phyloP scores from a whole-genome alignment of 2,797 vertebrate species.

The Valencia hispanica region DNA sequence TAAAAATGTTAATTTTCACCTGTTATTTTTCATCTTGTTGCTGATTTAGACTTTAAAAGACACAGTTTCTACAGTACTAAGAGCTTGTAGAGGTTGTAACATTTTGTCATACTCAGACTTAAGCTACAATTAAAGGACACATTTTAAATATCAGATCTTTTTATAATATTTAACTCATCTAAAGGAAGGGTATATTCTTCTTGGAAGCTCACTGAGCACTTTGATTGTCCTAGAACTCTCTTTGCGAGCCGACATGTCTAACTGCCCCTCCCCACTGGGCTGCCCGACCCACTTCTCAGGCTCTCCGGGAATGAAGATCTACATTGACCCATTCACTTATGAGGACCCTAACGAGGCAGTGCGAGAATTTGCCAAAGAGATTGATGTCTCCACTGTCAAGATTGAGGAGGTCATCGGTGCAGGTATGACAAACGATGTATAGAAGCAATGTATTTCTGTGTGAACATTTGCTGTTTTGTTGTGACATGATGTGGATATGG shows the following conservation, averaged over 20 bases:
- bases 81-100: constrained; percentile 31
- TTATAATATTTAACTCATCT: constrained; percentile 20
- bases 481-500: background rate
- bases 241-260: constrained; percentile 85
- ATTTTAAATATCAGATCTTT: constrained; percentile 35
- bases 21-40: constrained; percentile 9
- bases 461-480: background rate
- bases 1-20: background rate
- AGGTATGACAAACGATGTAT: constrained; percentile 79
- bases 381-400: constrained; percentile 98
- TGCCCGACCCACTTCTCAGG: constrained; percentile 89
- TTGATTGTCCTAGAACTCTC: constrained; percentile 84
- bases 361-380: constrained; percentile 98
- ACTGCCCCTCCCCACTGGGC: constrained; percentile 86
- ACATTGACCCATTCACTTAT: constrained; percentile 99
- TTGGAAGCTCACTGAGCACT: constrained; percentile 67
- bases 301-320: constrained; percentile 99
- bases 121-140: constrained; percentile 20
- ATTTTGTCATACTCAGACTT: constrained; percentile 48
- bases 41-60: constrained; percentile 15
- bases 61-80: constrained; percentile 32
- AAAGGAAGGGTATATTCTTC: constrained; percentile 29
- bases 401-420: constrained; percentile 99
- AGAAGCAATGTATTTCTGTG: background rate
- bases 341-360: constrained; percentile 98